Base-by-base conservation (phyloP, 2,113 vertebrate genomes). In the Hippocampus comes region DNA sequence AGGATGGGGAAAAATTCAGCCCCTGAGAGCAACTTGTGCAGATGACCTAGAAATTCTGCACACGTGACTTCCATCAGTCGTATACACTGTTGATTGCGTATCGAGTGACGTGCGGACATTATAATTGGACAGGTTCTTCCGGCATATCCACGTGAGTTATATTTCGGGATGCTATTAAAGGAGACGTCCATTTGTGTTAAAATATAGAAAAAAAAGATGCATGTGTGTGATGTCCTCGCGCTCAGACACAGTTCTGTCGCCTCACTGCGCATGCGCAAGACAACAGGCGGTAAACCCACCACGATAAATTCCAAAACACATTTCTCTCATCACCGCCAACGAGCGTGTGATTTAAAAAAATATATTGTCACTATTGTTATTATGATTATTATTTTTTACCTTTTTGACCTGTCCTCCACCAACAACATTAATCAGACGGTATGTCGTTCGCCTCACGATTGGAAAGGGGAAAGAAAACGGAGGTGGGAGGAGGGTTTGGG, bases 41-140 rank as follows among this genome's bases (percentile, higher is more conserved):
- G 67, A 76, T 90, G 90, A 91, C 89, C 88, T 84, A 91, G 87
- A 92, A 92, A 91, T 59, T 41, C 23, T 11, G 51, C 7, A 30
- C 67, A 67, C 17, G 51, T 42, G 63, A 46, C 63, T 17, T 38
- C 27, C 30, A 41, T 63, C 17, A 30, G 60, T 69, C 76, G 75
- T 78, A 80, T 77, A 77, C 76, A 72, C 74, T 68, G 70, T 17
- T 49, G 71, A 72, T 68, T 70, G 74, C 80, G 72, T 72, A 53
- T 67, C 34, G 67, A 11, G 61, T 43, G 38, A 23, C 67, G 71
- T 60, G 53, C 67, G 72, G 63, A 68, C 55, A 12, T 23, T 42
- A 14, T 68, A 71, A 78, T 68, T 83, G 85, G 71, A 68, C 78
- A 5, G 43, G 17, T 71, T 48, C 25, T 25, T 12, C 41, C 21